phyloP scores from a whole-genome alignment of 1,140 invertebrate genomes.

The Diorhabda carinulata region DNA sequence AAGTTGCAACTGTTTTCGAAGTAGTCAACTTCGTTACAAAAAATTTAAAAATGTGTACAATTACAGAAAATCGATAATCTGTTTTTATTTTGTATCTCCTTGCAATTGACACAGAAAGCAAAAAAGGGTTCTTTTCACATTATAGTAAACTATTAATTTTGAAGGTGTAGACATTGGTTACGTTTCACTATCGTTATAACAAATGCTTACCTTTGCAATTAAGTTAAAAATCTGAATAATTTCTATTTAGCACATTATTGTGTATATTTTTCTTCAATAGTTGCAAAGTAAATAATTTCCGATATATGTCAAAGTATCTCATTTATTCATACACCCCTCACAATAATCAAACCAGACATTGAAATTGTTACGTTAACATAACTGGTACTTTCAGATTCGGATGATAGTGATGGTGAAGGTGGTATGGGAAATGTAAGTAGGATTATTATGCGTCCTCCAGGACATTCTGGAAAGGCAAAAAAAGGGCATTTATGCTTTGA shows the following conservation, averaged over 20 bases:
- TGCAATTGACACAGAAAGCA: no score
- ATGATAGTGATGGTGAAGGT: constrained; percentile 91
- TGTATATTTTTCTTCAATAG: neutral
- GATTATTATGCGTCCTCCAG: constrained; percentile 86
- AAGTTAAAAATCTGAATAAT: neutral
- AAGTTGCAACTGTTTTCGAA: no score
- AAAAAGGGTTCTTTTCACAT: no score
- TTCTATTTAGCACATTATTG: neutral
- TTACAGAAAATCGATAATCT: no score
- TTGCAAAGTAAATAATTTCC: neutral
- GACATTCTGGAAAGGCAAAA: constrained; percentile 91
- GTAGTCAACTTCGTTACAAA: no score
- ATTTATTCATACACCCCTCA: neutral
- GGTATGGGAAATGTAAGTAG: constrained; percentile 92
- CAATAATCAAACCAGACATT: no score
- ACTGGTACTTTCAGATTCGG: constrained; percentile 67
- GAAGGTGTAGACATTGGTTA: no score
- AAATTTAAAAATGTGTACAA: no score
- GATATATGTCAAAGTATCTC: neutral
- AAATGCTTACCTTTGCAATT: neutral
- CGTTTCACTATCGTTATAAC: neutral
- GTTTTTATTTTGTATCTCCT: no score
- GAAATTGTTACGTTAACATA: no score
- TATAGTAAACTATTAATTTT: no score
- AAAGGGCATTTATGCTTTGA: constrained; percentile 95